phyloP scores from a whole-genome alignment of 2,113 vertebrate genomes.

The Equus quagga region DNA sequence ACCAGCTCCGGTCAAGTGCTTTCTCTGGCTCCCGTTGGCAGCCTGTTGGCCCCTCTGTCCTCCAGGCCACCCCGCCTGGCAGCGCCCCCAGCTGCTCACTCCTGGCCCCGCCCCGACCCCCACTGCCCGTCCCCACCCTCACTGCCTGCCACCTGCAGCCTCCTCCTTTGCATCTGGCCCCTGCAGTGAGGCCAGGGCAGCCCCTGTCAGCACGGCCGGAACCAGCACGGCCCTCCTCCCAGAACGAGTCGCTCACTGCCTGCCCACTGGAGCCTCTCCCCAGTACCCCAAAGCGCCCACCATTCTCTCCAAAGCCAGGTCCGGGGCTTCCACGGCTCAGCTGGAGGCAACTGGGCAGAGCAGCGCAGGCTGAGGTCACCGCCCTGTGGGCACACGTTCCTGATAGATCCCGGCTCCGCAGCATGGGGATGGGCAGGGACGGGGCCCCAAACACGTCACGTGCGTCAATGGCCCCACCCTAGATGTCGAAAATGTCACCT shows the following conservation, averaged over 20 bases:
- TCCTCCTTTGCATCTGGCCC: not conserved
- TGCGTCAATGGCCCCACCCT: too few relatives aligned
- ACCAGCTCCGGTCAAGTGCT: fast-evolving
- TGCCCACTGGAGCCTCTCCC: not conserved
- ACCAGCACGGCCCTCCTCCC: not conserved
- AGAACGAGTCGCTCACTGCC: not conserved
- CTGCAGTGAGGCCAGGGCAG: not conserved
- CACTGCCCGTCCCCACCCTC: too few relatives aligned
- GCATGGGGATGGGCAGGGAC: not conserved
- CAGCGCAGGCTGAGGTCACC: not conserved
- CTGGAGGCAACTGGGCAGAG: not conserved
- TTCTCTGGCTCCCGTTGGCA: not conserved
- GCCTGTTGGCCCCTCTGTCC: not conserved
- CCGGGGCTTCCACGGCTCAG: not conserved
- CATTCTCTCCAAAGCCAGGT: not conserved
- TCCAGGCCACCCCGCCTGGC: not conserved
- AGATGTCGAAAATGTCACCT: not conserved
- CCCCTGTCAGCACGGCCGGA: not conserved
- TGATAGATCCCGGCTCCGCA: fast-evolving
- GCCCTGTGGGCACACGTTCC: not conserved
- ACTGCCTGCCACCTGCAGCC: not conserved
- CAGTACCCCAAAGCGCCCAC: not conserved
- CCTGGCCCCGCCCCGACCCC: fast-evolving
- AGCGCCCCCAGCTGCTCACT: not conserved
- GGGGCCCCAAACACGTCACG: too few relatives aligned